Evolutionary conservation across 2,113 vertebrate genomes (phyloP), one percentile per base, ranked within the genome.

Genomic region (Pleuronectes platessa): DNA sequence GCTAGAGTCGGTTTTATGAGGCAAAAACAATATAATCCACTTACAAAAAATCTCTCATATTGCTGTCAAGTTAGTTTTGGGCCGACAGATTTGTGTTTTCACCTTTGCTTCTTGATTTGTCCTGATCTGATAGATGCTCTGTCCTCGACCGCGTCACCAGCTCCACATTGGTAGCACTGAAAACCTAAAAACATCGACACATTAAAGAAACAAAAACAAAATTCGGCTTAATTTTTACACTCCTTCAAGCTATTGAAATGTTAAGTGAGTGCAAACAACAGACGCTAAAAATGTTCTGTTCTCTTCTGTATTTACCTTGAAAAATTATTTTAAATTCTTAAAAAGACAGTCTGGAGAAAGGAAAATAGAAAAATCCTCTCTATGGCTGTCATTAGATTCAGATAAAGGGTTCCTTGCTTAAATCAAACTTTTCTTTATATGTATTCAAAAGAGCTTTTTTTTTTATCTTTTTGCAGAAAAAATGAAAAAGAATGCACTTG

Each of bases 51-150:
- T 37, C 35, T 10, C 35, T 37, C 35, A 37, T 37, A 37, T 10
- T 9, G 35, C 2, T 37, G 8, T 37, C 35, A 37, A 37, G 7
- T 37, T 7, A 31, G 7, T 10, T 37, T 37, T 37, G 3, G 12
- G 12, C 40, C 1, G 31, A 31, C 31, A 6, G 8, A 21, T 63
- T 65, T 7, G 0, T 2, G 7, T 68, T 11, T 68, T 68, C 51
- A 95, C 95, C 95, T 95, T 94, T 95, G 90, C 92, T 94, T 75
- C 88, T 92, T 2, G 92, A 94, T 87, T 95, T 95, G 83, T 95
- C 95, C 86, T 95, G 95, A 90, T 95, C 95, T 60, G 95, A 95
- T 0, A 95, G 91, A 87, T 95, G 95, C 71, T 95, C 95, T 3
- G 94, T 95, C 78, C 95, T 91, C 35, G 95, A 94, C 31, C 94